These are phyloP conservation scores for Haliclona indistincta DNA, from an alignment of 37 sponge, comb jelly and placozoan species.

Conservation along the genomic window DNA sequence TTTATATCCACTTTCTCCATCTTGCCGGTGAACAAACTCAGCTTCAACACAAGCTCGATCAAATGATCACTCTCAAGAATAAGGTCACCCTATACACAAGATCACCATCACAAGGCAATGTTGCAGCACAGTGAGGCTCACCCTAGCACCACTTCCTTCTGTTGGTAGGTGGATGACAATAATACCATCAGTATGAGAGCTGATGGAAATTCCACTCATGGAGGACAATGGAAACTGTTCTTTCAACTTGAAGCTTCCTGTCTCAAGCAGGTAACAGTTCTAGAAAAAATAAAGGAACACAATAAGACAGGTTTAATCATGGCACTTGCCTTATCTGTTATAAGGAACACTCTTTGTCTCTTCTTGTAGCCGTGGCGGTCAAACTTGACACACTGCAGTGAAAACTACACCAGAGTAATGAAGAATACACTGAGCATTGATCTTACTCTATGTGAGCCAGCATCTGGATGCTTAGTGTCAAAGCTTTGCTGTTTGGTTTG, in stretches of 20 bases:
- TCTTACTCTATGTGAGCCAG: constrained; percentile 31
- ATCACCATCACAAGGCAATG: too few relatives aligned
- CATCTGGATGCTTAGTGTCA: constrained; percentile 34
- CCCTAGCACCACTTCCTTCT: constrained; percentile 45
- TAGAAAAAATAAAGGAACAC: background rate
- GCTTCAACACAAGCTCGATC: constrained; percentile 64
- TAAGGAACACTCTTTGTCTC: constrained; percentile 47
- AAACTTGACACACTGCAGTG: constrained; percentile 60
- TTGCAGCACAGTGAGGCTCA: too few relatives aligned
- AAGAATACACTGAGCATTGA: background rate
- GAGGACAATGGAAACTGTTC: constrained; percentile 35
- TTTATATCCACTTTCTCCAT: constrained; percentile 24
- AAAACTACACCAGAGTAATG: constrained; percentile 36
- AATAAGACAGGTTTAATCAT: background rate
- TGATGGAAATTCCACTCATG: constrained; percentile 48
- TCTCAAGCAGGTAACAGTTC: constrained; percentile 54
- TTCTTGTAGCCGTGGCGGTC: constrained; percentile 92
- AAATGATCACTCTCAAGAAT: constrained; percentile 54
- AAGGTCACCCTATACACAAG: constrained; percentile 80
- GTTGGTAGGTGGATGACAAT: constrained; percentile 56
- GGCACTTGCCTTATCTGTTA: constrained; percentile 45
- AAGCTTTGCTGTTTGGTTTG: constrained; percentile 15
- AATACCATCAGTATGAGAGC: constrained; percentile 62
- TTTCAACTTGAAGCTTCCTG: constrained; percentile 58
- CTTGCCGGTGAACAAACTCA: constrained; percentile 23